Base-by-base conservation (phyloP, 1,140 invertebrate genomes). In the Aphidius gifuensis region DNA sequence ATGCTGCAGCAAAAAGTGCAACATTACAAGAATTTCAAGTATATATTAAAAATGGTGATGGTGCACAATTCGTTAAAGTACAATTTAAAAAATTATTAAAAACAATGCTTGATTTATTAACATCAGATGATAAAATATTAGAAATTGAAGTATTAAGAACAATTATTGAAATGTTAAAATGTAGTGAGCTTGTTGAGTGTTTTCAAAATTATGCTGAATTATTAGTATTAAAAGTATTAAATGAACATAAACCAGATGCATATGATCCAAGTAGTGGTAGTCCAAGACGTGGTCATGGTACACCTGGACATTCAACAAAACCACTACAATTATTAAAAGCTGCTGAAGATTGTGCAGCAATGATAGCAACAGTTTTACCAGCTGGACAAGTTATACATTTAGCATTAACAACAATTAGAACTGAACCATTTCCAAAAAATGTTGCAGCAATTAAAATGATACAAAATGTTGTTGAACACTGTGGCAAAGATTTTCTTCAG, bases 391-490 rank as follows among this genome's bases (percentile, higher is more conserved):
- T 88, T 62, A 84, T 91, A 40, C 81, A 86, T 55, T 82, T 90
- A 40, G 77, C 91, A 3, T 88, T 89, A 66, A 91, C 93, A 3
- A 87, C 97, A 60, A 94, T 97, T 65, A 87, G 89, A 32, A 93
- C 92, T 6, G 90, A 88, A 70, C 86, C 90, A 39, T 94, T 87
- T 82, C 94, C 94, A 1, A 85, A 90, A 64, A 93, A 94, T 72
- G 85, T 94, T 73, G 93, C 92, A 66, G 94, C 94, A 51, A 91
- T 98, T 38, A 97, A 97, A 83, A 93, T 96, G 84, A 83, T 97
- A 57, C 92, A 90, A 1, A 93, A 93, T 79, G 85, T 96, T 16
- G 86, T 92, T 42, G 89, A 92, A 74, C 85, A 88, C 51, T 83
- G 88, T 67, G 84, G 86, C 3, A 70, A 82, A 11, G 86, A 91